phyloP scores from a whole-genome alignment of 1,140 invertebrate genomes.

The Acromyrmex charruanus region DNA sequence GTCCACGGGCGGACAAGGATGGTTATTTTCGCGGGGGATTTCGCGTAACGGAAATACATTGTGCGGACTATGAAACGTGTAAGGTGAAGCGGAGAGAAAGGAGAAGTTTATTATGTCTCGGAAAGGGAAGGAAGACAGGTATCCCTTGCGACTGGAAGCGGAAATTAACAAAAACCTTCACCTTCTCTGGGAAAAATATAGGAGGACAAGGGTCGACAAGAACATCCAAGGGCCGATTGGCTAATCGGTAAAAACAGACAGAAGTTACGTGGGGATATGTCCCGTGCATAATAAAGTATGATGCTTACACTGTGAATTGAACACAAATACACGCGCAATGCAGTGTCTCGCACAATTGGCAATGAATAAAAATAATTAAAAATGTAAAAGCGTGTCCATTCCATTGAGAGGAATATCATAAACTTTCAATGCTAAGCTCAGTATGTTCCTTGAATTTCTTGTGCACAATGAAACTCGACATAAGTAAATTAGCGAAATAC shows the following conservation, averaged over 20 bases:
- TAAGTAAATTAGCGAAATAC: constrained; percentile 12
- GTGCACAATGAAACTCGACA: constrained; percentile 12
- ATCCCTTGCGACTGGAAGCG: constrained; percentile 35
- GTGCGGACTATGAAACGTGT: constrained; percentile 33
- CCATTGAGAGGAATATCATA: background rate
- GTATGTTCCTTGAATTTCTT: constrained; percentile 10
- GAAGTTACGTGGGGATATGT: background rate
- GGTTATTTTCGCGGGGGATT: constrained; percentile 53
- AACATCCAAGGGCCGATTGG: constrained; percentile 27
- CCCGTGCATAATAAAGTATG: background rate
- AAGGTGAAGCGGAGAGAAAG: constrained; percentile 29
- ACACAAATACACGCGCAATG: background rate
- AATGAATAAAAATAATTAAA: background rate
- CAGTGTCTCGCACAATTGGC: background rate
- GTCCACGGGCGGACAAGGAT: constrained; percentile 16
- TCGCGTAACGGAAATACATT: constrained; percentile 45
- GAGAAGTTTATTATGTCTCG: constrained; percentile 57
- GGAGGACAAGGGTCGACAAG: constrained; percentile 17
- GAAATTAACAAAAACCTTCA: constrained; percentile 62
- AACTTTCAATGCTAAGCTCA: background rate
- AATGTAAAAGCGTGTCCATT: background rate
- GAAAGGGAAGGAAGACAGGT: background rate
- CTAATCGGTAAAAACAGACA: constrained; percentile 28
- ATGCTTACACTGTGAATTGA: background rate
- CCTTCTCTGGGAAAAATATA: background rate